Evolutionary conservation across 2,888 invertebrate species (phyloP).

Genomic region (Spicauda simplicius): DNA sequence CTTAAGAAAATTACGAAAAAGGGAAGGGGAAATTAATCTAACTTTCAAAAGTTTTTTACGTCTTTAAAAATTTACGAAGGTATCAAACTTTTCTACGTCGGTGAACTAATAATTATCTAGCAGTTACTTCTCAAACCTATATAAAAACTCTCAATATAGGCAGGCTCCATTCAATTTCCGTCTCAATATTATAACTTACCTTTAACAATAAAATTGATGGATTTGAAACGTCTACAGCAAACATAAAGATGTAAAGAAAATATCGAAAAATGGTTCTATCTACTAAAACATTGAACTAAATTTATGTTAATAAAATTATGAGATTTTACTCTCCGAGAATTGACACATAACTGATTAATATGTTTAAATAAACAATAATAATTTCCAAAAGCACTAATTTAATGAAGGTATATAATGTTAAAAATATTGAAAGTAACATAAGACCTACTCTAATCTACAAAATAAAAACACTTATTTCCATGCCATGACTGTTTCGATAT

Average conservation of each 20-base stretch:
- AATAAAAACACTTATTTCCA: conserved; percentile 37
- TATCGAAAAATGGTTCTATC: not conserved
- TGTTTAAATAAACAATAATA: not conserved
- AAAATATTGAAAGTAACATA: conserved; percentile 4
- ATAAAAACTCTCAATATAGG: not conserved
- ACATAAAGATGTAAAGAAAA: not conserved
- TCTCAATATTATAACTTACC: not conserved
- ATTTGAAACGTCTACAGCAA: not conserved
- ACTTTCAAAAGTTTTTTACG: not conserved
- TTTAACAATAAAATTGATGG: not conserved
- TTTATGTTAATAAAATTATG: conserved; percentile 3
- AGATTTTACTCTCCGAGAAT: not conserved
- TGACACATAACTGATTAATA: not conserved
- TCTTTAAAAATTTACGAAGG: not conserved
- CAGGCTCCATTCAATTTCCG: not conserved
- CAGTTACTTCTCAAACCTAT: not conserved
- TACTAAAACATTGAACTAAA: conserved; percentile 7
- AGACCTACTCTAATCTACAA: conserved; percentile 32
- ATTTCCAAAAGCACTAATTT: conserved; percentile 23
- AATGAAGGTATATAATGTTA: not conserved
- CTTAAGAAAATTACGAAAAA: not conserved
- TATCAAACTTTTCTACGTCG: not conserved
- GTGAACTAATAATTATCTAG: not conserved
- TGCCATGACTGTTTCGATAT: conserved; percentile 40
- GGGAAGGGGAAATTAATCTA: not conserved